Base-by-base conservation (phyloP, 2,888 invertebrate species). In the Torymus tubicola region DNA sequence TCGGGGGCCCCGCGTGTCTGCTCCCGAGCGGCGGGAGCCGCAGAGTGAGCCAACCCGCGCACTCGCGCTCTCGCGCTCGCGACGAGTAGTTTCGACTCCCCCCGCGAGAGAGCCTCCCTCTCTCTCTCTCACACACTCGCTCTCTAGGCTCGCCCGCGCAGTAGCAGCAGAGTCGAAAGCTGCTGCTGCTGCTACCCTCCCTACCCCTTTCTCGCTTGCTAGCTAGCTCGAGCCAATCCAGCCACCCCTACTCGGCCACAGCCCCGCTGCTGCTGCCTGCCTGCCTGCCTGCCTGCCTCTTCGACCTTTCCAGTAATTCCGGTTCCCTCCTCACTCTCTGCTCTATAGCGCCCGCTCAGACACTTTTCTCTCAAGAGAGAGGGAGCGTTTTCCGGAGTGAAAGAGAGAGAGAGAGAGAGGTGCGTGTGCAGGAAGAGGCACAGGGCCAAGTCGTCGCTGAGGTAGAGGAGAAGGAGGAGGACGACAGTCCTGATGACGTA, bases 1-100 rank as follows among this genome's bases (percentile, higher is more conserved):
- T 21, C 21, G 21, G 42, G 42, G 90, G 90, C 90, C 88, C 90
- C 90, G 90, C 90, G 90, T 90, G 90, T 91, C 87, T 91, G 90
- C 90, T 91, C 91, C 91, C 91, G 90, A 90, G 90, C 91, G 91
- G 90, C 90, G 90, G 91, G 90, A 90, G 91, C 90, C 90, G 91
- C 91, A 90, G 90, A 90, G 90, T 90, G 90, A 90, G 88, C 89
- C 86, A 86, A 85, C 87, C 87, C 88, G 86, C 87, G 87, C 87
- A 86, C 86, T 86, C 68, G 69, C 70, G 63, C 87, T 86, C 86
- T 86, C 68, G 69, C 87, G 86, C 86, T 86, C 68, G 69, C 70
- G 63, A 57, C 68, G 55, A 55, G 50, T 63, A 65, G 60, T 78
- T 61, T 53, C 78, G 63, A 70, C 78, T 75, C 70, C 78, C 77